Evolutionary conservation across 2,113 vertebrate species (phyloP).

Genomic region (Menura novaehollandiae): DNA sequence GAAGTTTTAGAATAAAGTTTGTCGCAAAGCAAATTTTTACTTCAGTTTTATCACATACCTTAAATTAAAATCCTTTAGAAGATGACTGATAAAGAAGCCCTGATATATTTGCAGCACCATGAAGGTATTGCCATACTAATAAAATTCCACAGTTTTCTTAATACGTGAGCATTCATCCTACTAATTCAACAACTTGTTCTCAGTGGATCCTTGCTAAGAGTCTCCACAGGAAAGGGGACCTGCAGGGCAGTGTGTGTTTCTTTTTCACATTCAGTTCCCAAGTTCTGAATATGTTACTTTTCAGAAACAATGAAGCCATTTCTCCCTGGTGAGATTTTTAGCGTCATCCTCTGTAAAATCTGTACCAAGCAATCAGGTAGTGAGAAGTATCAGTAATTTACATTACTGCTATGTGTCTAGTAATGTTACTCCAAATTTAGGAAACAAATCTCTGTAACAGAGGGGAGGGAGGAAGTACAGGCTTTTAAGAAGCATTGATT

Average conservation of each 20-base stretch:
- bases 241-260: neutral
- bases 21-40: neutral
- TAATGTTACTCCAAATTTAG: neutral
- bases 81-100: neutral
- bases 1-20: neutral
- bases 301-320: neutral
- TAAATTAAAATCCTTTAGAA: neutral
- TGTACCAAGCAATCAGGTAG: neutral
- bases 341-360: constrained; percentile 27
- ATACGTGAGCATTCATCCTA: neutral
- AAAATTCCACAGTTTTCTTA: neutral
- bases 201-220: neutral
- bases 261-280: neutral
- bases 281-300: neutral
- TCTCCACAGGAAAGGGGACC: neutral
- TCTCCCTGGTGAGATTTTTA: neutral
- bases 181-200: neutral
- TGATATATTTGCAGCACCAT: neutral
- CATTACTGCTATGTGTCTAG: neutral
- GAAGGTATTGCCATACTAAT: neutral
- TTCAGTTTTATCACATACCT: neutral
- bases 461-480: neutral
- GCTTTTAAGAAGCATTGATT: neutral
- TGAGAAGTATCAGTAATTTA: constrained; percentile 1
- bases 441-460: neutral